phyloP scores from a whole-genome alignment of 2,888 invertebrate genomes.

The Hypolimnas misippus region DNA sequence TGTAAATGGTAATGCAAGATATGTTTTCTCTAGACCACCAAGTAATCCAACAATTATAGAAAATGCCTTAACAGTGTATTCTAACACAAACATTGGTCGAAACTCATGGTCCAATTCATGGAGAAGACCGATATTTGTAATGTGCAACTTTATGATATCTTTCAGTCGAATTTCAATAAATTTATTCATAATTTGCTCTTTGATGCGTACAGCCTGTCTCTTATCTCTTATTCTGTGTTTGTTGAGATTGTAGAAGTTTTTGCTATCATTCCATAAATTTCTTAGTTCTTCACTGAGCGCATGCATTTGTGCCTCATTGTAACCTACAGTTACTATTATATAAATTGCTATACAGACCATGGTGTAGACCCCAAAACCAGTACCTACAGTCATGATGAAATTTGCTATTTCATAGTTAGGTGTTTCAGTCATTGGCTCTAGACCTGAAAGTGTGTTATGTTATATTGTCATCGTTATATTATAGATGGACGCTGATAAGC shows the following conservation, averaged over 20 bases:
- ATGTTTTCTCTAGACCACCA: conserved; percentile 62
- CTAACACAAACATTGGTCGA: conserved; percentile 52
- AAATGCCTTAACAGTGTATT: conserved; percentile 53
- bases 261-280: conserved; percentile 55
- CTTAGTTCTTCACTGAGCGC: conserved; percentile 57
- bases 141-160: conserved; percentile 53
- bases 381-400: conserved; percentile 39
- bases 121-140: conserved; percentile 49
- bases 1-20: conserved; percentile 56
- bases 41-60: conserved; percentile 60
- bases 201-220: conserved; percentile 14
- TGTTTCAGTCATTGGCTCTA: conserved; percentile 58
- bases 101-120: conserved; percentile 53
- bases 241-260: conserved; percentile 33
- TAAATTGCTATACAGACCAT: conserved; percentile 54
- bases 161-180: conserved; percentile 50
- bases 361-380: conserved; percentile 49
- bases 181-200: conserved; percentile 46
- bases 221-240: conserved; percentile 17
- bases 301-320: conserved; percentile 60
- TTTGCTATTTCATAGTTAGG: conserved; percentile 61
- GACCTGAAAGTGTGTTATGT: conserved; percentile 56
- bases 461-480: no score
- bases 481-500: no score
- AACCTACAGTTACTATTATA: conserved; percentile 56